Percentiles rank a stretch among this genome's conserved stretches.
phyloP scores from a whole-genome alignment of 2,113 vertebrate species.

The Zapus hudsonius region DNA sequence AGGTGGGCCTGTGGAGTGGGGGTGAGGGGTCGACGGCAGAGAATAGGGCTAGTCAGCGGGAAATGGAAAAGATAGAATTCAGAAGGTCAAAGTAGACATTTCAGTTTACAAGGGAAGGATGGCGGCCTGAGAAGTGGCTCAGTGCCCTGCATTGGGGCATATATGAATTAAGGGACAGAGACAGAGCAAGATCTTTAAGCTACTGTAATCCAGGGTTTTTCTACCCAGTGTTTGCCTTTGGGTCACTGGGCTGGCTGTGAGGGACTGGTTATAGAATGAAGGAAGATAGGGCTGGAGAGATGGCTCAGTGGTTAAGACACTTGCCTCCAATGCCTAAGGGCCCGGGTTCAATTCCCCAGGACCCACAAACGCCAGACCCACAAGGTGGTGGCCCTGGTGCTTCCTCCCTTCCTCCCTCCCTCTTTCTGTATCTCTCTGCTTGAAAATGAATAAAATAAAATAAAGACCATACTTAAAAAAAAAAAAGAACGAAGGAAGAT shows the following conservation, averaged over 20 bases:
- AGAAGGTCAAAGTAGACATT: not conserved
- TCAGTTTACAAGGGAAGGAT: not conserved
- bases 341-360: too few species aligned
- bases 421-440: too few species aligned
- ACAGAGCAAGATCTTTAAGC: not conserved
- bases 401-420: too few species aligned
- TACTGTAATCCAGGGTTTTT: not conserved
- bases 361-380: too few species aligned
- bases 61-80: not conserved
- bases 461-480: too few species aligned
- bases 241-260: not conserved
- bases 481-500: too few species aligned
- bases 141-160: not conserved
- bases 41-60: not conserved
- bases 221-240: not conserved
- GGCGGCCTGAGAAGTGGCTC: not conserved
- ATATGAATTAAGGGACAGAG: not conserved
- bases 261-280: not conserved
- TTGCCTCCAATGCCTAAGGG: too few species aligned
- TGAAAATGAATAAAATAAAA: too few species aligned
- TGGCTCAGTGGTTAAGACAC: too few species aligned
- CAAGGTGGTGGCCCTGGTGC: too few species aligned
- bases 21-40: not conserved
- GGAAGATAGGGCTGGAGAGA: too few species aligned
- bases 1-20: constrained; percentile 87